Conservation (phyloP, 2,113 vertebrate species). For the Paramormyrops kingsleyae region DNA sequence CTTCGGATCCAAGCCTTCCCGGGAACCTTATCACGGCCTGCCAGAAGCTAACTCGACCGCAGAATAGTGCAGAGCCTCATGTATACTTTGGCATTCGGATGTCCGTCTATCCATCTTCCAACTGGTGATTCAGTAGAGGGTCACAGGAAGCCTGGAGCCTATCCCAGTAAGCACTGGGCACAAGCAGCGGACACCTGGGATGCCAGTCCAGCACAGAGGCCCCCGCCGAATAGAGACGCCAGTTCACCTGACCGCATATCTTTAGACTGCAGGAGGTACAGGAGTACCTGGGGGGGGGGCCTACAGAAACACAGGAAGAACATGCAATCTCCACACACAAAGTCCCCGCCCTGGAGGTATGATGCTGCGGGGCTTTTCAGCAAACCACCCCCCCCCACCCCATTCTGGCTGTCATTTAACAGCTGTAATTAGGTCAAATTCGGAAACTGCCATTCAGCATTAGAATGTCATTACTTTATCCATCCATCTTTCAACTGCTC, state of each 20-base stretch:
- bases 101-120: neutral
- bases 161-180: neutral
- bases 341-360: neutral
- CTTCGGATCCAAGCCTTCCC: neutral
- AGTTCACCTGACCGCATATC: neutral
- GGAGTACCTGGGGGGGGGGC: neutral
- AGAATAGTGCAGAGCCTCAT: neutral
- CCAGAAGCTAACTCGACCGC: neutral
- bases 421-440: neutral
- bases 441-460: neutral
- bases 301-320: neutral
- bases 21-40: neutral
- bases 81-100: neutral
- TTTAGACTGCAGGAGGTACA: neutral
- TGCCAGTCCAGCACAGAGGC: neutral
- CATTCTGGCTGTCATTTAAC: neutral
- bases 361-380: neutral
- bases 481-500: neutral
- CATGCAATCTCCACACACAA: neutral
- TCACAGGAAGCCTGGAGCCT: neutral
- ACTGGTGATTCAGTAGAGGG: neutral
- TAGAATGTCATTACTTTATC: neutral
- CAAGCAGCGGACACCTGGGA: neutral
- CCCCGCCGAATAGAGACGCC: neutral
- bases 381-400: neutral